phyloP scores from a whole-genome alignment of 2,113 vertebrate species.

The Sula dactylatra region DNA sequence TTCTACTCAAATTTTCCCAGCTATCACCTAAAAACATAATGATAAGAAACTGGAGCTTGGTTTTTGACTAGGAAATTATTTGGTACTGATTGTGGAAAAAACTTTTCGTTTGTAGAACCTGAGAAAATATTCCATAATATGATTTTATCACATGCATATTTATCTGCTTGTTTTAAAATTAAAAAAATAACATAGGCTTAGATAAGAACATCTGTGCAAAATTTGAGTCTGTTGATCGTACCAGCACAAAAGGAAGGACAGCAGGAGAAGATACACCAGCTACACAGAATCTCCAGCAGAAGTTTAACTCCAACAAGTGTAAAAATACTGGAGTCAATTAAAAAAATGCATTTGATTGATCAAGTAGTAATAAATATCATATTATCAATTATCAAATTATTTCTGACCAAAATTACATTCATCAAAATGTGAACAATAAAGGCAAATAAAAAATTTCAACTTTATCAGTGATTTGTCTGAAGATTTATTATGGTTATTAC shows the following conservation, averaged over 20 bases:
- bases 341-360: background rate
- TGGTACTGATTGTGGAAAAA: background rate
- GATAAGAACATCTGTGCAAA: background rate
- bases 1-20: background rate
- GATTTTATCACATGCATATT: background rate
- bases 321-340: background rate
- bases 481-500: background rate
- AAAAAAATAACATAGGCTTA: background rate
- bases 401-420: background rate
- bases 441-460: background rate
- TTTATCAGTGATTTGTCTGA: background rate
- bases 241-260: background rate
- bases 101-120: background rate
- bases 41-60: background rate
- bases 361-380: background rate
- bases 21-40: background rate
- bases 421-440: background rate
- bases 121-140: background rate
- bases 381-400: background rate
- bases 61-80: background rate
- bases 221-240: background rate
- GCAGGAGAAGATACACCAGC: background rate
- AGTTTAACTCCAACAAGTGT: background rate
- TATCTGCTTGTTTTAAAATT: background rate
- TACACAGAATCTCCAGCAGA: background rate